Evolutionary conservation across 2,113 vertebrate genomes (phyloP).

Genomic region (Sporophila hypoxantha): DNA sequence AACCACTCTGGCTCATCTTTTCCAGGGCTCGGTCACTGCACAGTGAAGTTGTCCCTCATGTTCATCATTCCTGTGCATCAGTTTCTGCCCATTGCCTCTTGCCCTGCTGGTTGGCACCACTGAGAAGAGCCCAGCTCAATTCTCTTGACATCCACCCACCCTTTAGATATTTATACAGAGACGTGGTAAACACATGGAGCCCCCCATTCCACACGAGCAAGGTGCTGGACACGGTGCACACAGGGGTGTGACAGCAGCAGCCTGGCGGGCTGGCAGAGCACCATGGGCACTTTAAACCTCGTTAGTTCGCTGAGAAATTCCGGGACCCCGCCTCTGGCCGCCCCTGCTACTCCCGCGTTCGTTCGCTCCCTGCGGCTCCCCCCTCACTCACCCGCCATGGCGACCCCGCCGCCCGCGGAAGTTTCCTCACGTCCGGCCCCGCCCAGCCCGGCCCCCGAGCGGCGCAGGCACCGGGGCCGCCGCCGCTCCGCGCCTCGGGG

Average conservation of each 20-base stretch:
- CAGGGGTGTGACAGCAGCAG: fast-evolving
- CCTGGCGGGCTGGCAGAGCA: too few relatives aligned
- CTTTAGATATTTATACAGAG: not conserved
- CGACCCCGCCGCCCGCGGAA: conserved; percentile 19
- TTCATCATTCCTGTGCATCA: not conserved
- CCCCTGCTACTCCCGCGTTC: too few relatives aligned
- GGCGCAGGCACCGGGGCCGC: not conserved
- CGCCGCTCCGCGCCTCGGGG: not conserved
- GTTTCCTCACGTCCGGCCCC: conserved; percentile 49
- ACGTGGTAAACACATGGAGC: not conserved
- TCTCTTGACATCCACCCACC: not conserved
- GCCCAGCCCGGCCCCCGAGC: conserved; percentile 2
- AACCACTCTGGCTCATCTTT: not conserved
- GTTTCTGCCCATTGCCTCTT: not conserved
- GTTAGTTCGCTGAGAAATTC: fast-evolving
- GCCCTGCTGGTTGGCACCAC: not conserved
- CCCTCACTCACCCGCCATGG: not conserved
- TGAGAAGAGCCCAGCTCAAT: not conserved
- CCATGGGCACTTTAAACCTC: not conserved
- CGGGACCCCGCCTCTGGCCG: fast-evolving
- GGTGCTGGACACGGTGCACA: not conserved
- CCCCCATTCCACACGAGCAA: fast-evolving
- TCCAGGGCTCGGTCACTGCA: not conserved
- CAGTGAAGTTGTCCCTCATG: not conserved
- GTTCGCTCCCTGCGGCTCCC: not conserved